Evolutionary conservation across 2,888 invertebrate genomes (phyloP).

Genomic region (Bhutanitis thaidina): DNA sequence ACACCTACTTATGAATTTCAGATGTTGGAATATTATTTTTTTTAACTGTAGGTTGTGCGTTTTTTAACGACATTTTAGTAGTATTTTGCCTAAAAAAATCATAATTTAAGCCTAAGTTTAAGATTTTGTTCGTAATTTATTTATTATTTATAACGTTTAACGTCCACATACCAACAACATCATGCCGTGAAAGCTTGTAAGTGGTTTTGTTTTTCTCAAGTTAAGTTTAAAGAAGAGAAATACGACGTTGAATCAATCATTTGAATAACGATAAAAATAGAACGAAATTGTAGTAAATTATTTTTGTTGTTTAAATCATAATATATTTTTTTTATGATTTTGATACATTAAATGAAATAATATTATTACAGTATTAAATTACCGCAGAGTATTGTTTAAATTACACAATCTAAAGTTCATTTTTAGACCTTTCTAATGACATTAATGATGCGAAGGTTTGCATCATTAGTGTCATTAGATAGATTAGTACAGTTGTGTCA

Average conservation of each 20-base stretch:
- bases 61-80: neutral
- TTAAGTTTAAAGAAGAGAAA: too few relatives aligned
- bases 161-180: too few relatives aligned
- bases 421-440: neutral
- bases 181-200: too few relatives aligned
- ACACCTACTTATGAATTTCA: neutral
- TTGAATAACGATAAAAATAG: too few relatives aligned
- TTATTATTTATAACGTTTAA: neutral
- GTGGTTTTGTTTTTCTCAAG: too few relatives aligned
- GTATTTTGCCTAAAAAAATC: neutral
- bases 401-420: neutral
- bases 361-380: constrained; percentile 16
- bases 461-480: too few relatives aligned
- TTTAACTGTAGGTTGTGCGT: neutral
- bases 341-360: neutral
- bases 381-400: neutral
- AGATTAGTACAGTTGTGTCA: constrained; percentile 1
- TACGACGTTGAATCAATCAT: too few relatives aligned
- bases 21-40: neutral
- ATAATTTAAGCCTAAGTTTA: neutral
- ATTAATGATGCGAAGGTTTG: too few relatives aligned
- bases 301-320: too few relatives aligned
- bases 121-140: neutral
- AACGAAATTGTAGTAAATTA: too few relatives aligned
- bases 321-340: neutral